phyloP scores from a whole-genome alignment of 2,797 vertebrate species.

The Carduelis carduelis region DNA sequence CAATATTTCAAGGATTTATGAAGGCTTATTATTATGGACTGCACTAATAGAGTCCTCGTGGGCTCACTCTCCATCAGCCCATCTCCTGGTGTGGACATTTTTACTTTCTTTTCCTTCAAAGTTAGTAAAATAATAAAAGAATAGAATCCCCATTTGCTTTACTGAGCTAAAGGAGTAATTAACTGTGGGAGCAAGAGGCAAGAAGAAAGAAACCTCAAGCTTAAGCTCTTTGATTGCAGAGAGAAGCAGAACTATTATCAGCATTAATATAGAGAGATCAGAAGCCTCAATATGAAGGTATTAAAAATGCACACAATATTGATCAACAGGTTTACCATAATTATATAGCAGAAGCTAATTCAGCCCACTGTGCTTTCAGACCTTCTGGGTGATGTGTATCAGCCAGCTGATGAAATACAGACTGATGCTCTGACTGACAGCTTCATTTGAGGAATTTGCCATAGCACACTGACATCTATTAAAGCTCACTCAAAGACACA shows the following conservation, averaged over 20 bases:
- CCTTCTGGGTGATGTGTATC: background rate
- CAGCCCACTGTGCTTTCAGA: background rate
- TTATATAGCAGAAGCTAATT: background rate
- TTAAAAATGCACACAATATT: conserved; percentile 29
- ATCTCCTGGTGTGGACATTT: background rate
- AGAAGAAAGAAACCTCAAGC: background rate
- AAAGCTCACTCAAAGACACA: background rate
- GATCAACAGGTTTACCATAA: conserved; percentile 7
- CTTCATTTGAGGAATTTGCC: conserved; percentile 8
- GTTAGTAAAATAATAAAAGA: background rate
- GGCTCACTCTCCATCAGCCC: background rate
- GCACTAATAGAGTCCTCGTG: background rate
- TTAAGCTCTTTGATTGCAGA: background rate
- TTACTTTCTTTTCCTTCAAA: background rate
- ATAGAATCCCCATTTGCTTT: background rate
- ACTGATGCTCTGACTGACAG: background rate
- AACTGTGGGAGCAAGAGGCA: background rate
- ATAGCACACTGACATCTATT: background rate
- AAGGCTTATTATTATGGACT: background rate
- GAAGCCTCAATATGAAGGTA: background rate
- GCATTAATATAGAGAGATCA: background rate
- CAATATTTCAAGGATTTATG: background rate
- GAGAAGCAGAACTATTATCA: conserved; percentile 36
- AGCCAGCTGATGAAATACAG: background rate
- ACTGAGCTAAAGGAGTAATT: conserved; percentile 16